Conservation (phyloP, 2,888 invertebrate genomes). For the Actias luna region DNA sequence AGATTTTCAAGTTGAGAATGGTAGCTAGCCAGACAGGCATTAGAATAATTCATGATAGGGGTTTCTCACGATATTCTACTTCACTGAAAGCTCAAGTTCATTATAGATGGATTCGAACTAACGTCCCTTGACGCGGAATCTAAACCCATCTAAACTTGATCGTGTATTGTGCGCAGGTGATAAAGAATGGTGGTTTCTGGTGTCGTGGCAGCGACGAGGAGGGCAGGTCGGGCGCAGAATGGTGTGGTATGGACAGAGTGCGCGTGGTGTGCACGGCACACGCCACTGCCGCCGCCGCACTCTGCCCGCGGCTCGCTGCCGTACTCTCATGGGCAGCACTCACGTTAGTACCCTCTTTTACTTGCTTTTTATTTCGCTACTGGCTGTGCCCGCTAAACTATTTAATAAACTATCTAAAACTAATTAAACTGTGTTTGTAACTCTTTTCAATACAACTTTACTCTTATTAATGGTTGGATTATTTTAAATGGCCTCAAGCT, state of each 20-base stretch:
- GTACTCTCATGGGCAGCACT: constrained; percentile 35
- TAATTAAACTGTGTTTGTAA: too few species aligned
- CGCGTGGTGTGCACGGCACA: constrained; percentile 51
- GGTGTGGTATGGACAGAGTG: constrained; percentile 44
- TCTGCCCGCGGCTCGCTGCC: constrained; percentile 51
- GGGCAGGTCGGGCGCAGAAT: constrained; percentile 44
- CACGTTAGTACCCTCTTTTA: constrained; percentile 31
- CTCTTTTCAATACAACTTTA: too few species aligned
- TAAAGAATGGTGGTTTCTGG: constrained; percentile 64
- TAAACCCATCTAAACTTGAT: background rate
- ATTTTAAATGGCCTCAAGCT: too few species aligned
- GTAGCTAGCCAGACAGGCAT: too few species aligned
- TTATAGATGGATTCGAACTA: too few species aligned
- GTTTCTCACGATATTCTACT: too few species aligned
- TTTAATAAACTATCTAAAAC: too few species aligned
- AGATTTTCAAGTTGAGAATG: too few species aligned
- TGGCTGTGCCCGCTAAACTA: too few species aligned
- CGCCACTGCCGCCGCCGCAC: constrained; percentile 26
- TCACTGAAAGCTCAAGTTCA: too few species aligned
- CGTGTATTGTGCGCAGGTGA: constrained; percentile 38
- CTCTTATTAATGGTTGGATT: too few species aligned
- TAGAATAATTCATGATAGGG: too few species aligned
- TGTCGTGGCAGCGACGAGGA: constrained; percentile 43
- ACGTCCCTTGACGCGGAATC: background rate
- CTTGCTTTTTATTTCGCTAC: background rate